A percentile compares a stretch with the other conserved stretches of the same genome.
Evolutionary conservation across 1,140 invertebrate genomes (phyloP).

Genomic region (Eumaeus atala): DNA sequence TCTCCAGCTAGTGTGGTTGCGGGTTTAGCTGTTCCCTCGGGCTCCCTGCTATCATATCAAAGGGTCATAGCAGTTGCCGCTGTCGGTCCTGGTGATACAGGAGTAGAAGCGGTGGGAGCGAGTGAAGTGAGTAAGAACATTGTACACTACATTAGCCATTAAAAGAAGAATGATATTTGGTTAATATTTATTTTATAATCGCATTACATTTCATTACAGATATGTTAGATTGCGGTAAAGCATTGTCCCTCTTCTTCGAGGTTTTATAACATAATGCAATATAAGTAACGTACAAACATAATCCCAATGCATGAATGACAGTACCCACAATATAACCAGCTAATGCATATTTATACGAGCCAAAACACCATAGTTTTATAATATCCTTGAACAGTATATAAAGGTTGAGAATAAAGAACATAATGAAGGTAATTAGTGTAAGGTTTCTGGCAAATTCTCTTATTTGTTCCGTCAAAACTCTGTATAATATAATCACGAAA

Average conservation of each 20-base stretch:
- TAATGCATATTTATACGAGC: conserved; percentile 35
- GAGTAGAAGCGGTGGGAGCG: too few relatives aligned
- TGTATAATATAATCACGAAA: conserved; percentile 43
- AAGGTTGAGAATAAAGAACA: conserved; percentile 56
- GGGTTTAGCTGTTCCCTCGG: too few relatives aligned
- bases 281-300: conserved; percentile 44
- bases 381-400: conserved; percentile 55
- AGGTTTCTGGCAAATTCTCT: conserved; percentile 51
- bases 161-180: too few relatives aligned
- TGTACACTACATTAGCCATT: too few relatives aligned
- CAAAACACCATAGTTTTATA: conserved; percentile 48
- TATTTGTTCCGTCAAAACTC: conserved; percentile 47
- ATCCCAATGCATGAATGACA: conserved; percentile 42
- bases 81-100: too few relatives aligned
- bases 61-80: too few relatives aligned
- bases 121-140: too few relatives aligned
- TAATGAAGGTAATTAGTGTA: conserved; percentile 47
- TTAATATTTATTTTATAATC: too few relatives aligned
- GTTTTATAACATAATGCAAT: conserved; percentile 24
- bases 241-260: background rate
- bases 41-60: too few relatives aligned
- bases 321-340: conserved; percentile 48
- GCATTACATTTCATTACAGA: too few relatives aligned
- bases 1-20: too few relatives aligned
- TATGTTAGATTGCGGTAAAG: too few relatives aligned